These are phyloP conservation scores for Megalopta genalis DNA, from an alignment of 1,140 invertebrate species.

Conservation along the genomic window DNA sequence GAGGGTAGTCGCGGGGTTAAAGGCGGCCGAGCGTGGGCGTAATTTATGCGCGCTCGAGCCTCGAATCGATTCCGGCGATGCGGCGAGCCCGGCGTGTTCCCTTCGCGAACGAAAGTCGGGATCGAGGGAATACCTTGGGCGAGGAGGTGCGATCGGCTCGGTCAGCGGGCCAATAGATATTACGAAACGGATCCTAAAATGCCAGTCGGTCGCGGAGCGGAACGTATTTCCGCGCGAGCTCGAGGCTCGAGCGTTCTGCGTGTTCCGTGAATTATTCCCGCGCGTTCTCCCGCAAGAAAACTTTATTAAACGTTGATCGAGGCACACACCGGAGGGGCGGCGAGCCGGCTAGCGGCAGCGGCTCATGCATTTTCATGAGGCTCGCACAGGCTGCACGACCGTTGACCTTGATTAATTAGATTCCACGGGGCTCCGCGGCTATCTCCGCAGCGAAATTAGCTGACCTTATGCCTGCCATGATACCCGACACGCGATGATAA, in stretches of 20 bases:
- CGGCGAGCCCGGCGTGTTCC: too few relatives aligned
- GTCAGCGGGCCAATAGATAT: neutral
- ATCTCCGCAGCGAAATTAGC: neutral
- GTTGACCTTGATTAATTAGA: constrained; percentile 19
- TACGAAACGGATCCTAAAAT: constrained; percentile 9
- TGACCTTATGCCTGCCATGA: neutral
- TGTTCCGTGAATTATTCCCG: neutral
- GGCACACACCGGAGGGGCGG: neutral
- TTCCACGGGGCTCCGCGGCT: neutral
- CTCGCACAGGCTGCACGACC: neutral
- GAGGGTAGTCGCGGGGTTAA: neutral
- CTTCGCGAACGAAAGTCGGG: too few relatives aligned
- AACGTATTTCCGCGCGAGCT: too few relatives aligned
- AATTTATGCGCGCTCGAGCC: neutral
- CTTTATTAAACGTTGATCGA: constrained; percentile 16
- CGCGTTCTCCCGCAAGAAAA: neutral
- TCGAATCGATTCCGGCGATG: neutral
- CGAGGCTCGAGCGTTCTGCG: too few relatives aligned
- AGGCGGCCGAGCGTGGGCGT: neutral
- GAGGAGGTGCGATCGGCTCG: too few relatives aligned
- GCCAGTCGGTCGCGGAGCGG: neutral
- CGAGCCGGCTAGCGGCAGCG: neutral
- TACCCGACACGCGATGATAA: neutral
- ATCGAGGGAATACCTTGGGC: too few relatives aligned
- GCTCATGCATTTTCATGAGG: constrained; percentile 31